Base-by-base conservation (phyloP, 2,888 invertebrate species). In the Petrophora chlorosata region DNA sequence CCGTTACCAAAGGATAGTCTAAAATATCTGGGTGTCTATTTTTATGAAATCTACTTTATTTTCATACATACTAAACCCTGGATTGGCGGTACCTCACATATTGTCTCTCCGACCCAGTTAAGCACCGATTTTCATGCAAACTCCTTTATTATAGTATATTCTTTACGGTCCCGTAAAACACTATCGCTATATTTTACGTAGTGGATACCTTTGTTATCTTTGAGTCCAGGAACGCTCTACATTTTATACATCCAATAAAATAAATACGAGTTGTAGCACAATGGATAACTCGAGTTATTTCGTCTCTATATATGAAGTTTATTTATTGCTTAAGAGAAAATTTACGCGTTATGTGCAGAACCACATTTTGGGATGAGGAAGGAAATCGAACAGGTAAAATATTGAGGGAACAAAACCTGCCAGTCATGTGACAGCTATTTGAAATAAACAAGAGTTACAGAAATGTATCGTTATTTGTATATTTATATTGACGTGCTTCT, bases 201-300 rank as follows among this genome's bases (percentile, higher is more conserved):
- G 14, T 53, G 35, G 14, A 40, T 17, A 40, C 43, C 45, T 53
- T 47, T 53, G 52, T 53, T 53, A 53, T 53, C 52, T 53, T 26
- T 15, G 52, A 43, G 52, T 44, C 40, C 47, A 46, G 33, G 29
- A 38, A 35, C 29, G 52, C 46, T 43, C 43, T 47, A 52, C 34
- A 42, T 53, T 53, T 53, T 53, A 53, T 53, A 53, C 44, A 40
- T 36, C 9, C 47, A 53, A 47, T 53, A 53, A 47, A 53, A 53
- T 53, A 53, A 53, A 53, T 53, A 53, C 40, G 47, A 47, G 46
- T 49, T 39, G 28, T 43, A 49, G 42, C 28, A 39, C 34, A 50
- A 50, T 44, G 39, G 34, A 50, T 50, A 32, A 47, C 47, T 47
- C 25, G 34, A 32, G 42, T 52, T 46, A 47, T 52, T 51, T 29